A percentile compares a stretch with the other conserved stretches of the same genome.
Evolutionary conservation across 2,113 vertebrate genomes (phyloP).

Genomic region (Sceloporus undulatus): DNA sequence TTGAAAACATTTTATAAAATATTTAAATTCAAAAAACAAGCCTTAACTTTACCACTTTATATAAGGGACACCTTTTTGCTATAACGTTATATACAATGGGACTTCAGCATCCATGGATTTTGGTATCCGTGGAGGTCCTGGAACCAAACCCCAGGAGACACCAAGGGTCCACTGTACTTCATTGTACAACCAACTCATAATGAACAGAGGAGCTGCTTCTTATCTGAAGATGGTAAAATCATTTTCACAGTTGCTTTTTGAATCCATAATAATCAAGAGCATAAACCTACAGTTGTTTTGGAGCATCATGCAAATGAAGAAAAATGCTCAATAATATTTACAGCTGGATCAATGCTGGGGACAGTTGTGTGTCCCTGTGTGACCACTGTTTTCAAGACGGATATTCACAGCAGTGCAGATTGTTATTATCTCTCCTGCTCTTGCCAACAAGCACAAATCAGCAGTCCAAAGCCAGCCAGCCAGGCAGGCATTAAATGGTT

Average conservation of each 20-base stretch:
- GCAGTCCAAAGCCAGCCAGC: background rate
- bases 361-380: background rate
- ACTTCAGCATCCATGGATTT: too few species aligned
- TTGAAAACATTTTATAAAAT: too few species aligned
- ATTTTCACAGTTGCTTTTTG: background rate
- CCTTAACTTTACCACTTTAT: too few species aligned
- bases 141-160: too few species aligned
- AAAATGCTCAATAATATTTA: conserved; percentile 25
- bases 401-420: background rate
- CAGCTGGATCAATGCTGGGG: background rate
- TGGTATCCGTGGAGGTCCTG: too few species aligned
- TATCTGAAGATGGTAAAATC: conserved; percentile 3
- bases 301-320: background rate
- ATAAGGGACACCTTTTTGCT: too few species aligned
- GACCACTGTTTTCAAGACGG: background rate
- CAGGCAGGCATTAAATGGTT: background rate
- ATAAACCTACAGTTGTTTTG: too few species aligned
- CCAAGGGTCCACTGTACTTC: too few species aligned
- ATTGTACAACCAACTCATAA: too few species aligned
- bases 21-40: too few species aligned
- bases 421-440: background rate
- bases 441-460: background rate
- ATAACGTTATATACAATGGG: too few species aligned
- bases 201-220: too few species aligned
- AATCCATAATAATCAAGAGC: background rate